Evolutionary conservation across 2,888 invertebrate genomes (phyloP), one percentile per base, ranked within the genome.

Genomic region (Lasius platythorax): DNA sequence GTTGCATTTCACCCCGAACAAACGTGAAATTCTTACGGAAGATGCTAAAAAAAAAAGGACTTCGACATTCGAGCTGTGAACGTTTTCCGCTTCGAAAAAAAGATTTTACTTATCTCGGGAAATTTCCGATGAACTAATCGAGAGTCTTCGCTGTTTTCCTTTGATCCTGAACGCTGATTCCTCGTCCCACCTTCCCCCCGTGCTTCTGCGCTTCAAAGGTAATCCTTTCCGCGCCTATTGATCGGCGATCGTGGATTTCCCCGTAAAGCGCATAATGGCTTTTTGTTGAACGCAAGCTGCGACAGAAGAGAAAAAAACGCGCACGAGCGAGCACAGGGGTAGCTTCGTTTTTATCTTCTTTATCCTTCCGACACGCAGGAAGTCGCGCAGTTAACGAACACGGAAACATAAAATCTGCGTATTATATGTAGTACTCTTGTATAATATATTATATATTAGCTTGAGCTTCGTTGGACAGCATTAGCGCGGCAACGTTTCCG

Each of bases 121-220:
- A 73, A 76, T 79, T 56, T 63, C 78, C 68, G 78, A 56, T 73
- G n/a, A 88, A 82, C 12, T 58, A 79, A 89, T 83, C 83, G 72
- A 85, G 12, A 83, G 74, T 84, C 81, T 83, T 50, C 66, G 87
- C 85, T 46, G 82, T 72, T 46, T 83, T 63, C 78, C 78, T 63
- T 84, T 85, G 82, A 74, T 82, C 84, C 83, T 76, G 83, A 67
- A 66, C 46, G 87, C 89, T 86, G 87, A 89, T 73, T 82, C 84
- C 84, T 74, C 73, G 61, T 63, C 18, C 79, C 46, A 66, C 50
- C 28, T 53, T 43, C 33, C 46, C 46, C 85, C 64, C 75, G 70
- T 84, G 89, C 91, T 90, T 90, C 85, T 86, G 82, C 83, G 91
- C 90, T 91, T 90, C 79, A 82, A 86, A 86, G 83, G 81, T 67